Evolutionary conservation across 1,140 invertebrate species (phyloP), one percentile per base, ranked within the genome.

Genomic region (Drosophila sp.): DNA sequence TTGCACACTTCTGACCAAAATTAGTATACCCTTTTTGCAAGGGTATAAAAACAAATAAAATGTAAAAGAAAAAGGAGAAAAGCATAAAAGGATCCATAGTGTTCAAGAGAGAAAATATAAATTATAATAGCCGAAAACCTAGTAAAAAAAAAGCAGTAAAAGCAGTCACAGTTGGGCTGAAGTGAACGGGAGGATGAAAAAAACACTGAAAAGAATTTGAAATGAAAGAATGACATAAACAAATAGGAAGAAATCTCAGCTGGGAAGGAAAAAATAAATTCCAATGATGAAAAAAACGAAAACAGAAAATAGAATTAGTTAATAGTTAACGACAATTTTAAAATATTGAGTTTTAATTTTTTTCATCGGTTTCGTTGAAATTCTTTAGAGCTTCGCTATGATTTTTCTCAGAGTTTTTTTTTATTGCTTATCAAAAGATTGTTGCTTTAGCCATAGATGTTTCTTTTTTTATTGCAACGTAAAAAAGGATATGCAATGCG

Each of bases 401-500:
- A 8, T 25, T 10, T 44, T 50, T 38, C 10, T 38, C 1, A 1
- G 1, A 35, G 0, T 23, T 2, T 47, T 50, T 50, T 27, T 27
- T 50, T 50, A 1, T 50, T 50, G 17, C 7, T 47, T 47, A 7
- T 25, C 25, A 47, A 47, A 1, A 1, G 44, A 44, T 47, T 25
- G 25, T 47, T 25, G 23, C 6, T 47, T 47, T 47, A 41, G 40
- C 8, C 2, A 25, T 50, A 25, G 44, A 25, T 7, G 4, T 23
- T 47, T 23, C 23, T 47, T 25, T 8, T 47, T 47, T 47, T 50
- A 27, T 50, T 50, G 44, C 44, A 50, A 50, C 23, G 8, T 4
- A 27, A 50, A 50, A 50, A 27, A 50, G n/a, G 23, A 27, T 50
- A 50, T 27, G 44, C 44, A 50, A 50, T 50, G 44, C 44, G 44